phyloP scores from a whole-genome alignment of 2,888 invertebrate species.

The Myopa testacea region DNA sequence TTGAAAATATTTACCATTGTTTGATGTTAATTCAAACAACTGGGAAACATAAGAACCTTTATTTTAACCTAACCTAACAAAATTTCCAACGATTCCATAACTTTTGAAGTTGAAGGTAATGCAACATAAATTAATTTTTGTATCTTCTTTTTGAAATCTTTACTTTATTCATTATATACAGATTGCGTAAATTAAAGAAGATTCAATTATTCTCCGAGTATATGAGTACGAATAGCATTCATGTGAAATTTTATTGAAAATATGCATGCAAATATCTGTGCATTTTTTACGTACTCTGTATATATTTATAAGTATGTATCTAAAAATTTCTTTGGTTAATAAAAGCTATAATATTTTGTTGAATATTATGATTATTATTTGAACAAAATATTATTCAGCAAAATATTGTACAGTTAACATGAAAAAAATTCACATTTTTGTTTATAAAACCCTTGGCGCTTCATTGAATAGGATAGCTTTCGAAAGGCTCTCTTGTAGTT shows the following conservation, averaged over 20 bases:
- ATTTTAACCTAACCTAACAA: slow-evolving; percentile 19
- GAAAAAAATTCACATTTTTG: slow-evolving; percentile 80
- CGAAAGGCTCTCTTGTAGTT: slow-evolving; percentile 69
- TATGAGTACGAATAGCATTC: no score
- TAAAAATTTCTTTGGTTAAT: slow-evolving; percentile 21
- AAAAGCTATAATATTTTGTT: slow-evolving; percentile 23
- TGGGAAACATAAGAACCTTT: slow-evolving; percentile 40
- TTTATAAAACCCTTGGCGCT: slow-evolving; percentile 72
- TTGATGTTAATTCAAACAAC: slow-evolving; percentile 38
- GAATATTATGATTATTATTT: slow-evolving; percentile 6
- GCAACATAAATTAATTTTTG: not conserved
- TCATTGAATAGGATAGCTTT: slow-evolving; percentile 69
- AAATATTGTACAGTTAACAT: slow-evolving; percentile 53
- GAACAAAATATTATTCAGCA: slow-evolving; percentile 41
- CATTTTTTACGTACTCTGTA: not conserved
- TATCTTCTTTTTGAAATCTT: slow-evolving; percentile 7
- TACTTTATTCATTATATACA: slow-evolving; percentile 7
- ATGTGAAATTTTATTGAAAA: no score
- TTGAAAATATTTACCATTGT: slow-evolving; percentile 58
- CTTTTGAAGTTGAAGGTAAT: slow-evolving; percentile 30
- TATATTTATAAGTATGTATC: not conserved
- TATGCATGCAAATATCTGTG: no score
- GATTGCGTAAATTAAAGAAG: not conserved
- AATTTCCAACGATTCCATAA: slow-evolving; percentile 21
- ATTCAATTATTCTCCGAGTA: not conserved